Base-by-base conservation (phyloP, 2,113 vertebrate genomes). In the Sorex fumeus region DNA sequence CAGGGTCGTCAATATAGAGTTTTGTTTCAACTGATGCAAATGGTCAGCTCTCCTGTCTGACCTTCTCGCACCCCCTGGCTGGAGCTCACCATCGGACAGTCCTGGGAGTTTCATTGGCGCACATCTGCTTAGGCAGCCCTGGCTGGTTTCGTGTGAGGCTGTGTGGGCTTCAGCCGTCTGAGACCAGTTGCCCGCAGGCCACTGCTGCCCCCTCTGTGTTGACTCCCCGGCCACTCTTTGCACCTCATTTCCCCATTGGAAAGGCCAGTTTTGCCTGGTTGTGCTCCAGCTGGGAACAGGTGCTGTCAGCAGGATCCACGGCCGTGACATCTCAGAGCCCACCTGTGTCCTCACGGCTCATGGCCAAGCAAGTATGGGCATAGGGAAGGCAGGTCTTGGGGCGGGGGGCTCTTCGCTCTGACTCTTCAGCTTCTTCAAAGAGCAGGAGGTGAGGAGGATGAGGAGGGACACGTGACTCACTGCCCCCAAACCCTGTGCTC, bases 161-260 rank as follows among this genome's bases (percentile, higher is more conserved):
- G 0, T 25, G n/a, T 2, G 28, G 12, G 1, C 7, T 30, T 28
- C 2, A 3, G 28, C 6, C 15, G 12, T 1, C 1, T 1, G 62
- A 66, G 3, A 28, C 32, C 1, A 4, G 30, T 11, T 78, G 76
- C 64, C 0, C 1, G 27, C n/a, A 43, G 0, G 0, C 16, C n/a
- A 6, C 7, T 34, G 53, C 16, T 30, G 6, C n/a, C 67, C n/a
- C 15, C n/a, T 16, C 67, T 30, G 16, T 70, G 40, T 7, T 30
- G 13, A 71, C 32, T 62, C 10, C 25, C 27, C 9, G n/a, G 53
- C 40, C 25, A 18, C 50, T 10, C 11, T 30, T 60, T 0, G 4
- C 50, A 30, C 32, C 69, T 2, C 3, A 8, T 18, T 40, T 43
- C 25, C 78, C 27, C 34, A 50, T 10, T 9, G 10, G 47, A 13